phyloP scores from a whole-genome alignment of 1,140 invertebrate species.

The Drosophila trapezifrons region DNA sequence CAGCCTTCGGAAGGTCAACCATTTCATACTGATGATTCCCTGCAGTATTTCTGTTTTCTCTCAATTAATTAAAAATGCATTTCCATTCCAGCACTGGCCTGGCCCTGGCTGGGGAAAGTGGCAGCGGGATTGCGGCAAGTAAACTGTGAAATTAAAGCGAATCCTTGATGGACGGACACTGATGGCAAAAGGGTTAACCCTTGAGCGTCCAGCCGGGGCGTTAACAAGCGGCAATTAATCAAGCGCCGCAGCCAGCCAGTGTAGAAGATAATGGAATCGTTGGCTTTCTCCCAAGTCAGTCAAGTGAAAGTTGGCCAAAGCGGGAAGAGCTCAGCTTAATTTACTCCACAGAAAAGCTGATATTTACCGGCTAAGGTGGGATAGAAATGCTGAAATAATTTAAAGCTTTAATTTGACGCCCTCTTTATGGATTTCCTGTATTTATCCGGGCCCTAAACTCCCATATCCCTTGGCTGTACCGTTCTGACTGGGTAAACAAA shows the following conservation, averaged over 20 bases:
- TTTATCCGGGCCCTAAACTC: slow-evolving; percentile 12
- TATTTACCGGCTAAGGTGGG: too few species aligned
- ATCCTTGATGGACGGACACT: slow-evolving; percentile 35
- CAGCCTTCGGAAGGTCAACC: slow-evolving; percentile 30
- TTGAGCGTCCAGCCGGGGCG: slow-evolving; percentile 33
- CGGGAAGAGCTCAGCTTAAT: background rate
- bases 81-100: slow-evolving; percentile 23
- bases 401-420: slow-evolving; percentile 3
- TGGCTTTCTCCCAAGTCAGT: slow-evolving; percentile 13
- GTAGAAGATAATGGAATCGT: slow-evolving; percentile 27
- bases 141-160: slow-evolving; percentile 43
- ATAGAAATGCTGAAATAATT: too few species aligned
- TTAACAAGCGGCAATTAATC: slow-evolving; percentile 47
- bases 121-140: slow-evolving; percentile 34
- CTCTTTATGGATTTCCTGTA: slow-evolving; percentile 8
- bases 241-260: slow-evolving; percentile 13
- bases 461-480: slow-evolving; percentile 17
- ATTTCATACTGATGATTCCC: slow-evolving; percentile 22
- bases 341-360: background rate
- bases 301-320: slow-evolving; percentile 17
- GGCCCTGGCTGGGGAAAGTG: slow-evolving; percentile 24
- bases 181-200: slow-evolving; percentile 40
- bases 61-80: slow-evolving; percentile 51
- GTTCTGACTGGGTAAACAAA: slow-evolving; percentile 39
- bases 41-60: slow-evolving; percentile 30